Conservation (phyloP, 2,113 vertebrate genomes). For the Diglossa brunneiventris region DNA sequence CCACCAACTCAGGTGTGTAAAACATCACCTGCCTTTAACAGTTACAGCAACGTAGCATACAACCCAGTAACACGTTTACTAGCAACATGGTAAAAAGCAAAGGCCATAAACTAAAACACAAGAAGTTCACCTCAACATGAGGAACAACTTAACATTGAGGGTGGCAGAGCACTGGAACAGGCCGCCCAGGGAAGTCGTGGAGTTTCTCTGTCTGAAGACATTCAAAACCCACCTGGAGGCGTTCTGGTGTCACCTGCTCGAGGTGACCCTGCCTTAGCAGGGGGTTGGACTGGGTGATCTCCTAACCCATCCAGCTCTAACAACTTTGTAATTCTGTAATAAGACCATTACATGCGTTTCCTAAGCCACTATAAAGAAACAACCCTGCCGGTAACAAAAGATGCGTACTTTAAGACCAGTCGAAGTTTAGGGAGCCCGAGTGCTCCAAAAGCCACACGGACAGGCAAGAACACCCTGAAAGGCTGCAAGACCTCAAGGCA, state of each 20-base stretch:
- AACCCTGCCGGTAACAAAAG: accelerated
- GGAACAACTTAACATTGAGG: background rate
- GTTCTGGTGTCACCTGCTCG: background rate
- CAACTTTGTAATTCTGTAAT: background rate
- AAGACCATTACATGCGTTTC: accelerated
- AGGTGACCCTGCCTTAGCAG: background rate
- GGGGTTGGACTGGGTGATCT: background rate
- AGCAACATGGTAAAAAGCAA: background rate
- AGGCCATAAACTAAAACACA: background rate
- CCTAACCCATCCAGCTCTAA: background rate
- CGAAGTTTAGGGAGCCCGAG: background rate
- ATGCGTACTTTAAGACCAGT: accelerated
- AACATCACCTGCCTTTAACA: background rate
- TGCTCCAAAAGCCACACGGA: background rate
- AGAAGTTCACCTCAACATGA: background rate
- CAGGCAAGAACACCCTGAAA: background rate
- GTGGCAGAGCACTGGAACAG: background rate
- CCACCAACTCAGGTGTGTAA: background rate
- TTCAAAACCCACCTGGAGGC: background rate
- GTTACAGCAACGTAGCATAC: background rate
- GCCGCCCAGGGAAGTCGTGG: background rate
- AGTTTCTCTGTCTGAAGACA: too few species aligned
- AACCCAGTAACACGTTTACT: background rate
- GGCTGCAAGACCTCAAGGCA: background rate
- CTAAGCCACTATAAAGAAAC: background rate